Evolutionary conservation across 1,140 invertebrate species (phyloP), one percentile per base, ranked within the genome.

Genomic region (Leptinotarsa lineolata): DNA sequence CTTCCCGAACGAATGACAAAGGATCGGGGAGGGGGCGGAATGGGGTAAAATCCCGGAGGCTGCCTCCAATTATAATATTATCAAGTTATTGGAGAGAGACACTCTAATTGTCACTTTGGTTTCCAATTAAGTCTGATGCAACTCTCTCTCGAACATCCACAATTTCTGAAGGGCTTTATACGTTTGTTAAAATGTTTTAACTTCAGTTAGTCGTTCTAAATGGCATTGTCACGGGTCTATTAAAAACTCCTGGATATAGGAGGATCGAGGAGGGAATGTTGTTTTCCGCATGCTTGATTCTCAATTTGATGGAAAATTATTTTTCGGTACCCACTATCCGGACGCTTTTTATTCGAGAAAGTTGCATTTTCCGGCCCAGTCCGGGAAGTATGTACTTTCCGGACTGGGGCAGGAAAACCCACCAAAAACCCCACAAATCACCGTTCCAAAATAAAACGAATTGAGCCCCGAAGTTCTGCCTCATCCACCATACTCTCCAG

Each of bases 21-120:
- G n/a, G 48, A 18, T 4, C 48, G 15, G 22, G 67, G n/a, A 30
- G 64, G 69, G 68, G 72, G 67, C 61, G 64, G 61, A 59, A 74
- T 65, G 76, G 75, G 77, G 72, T 69, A 20, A 44, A 24, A 16
- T 59, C 76, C 72, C 63, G 67, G 59, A 69, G 78, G 75, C 72
- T 72, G 74, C 71, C 72, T 80, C 79, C 79, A 80, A 80, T 80
- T 80, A 80, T 78, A 80, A 80, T 77, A 80, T 80, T 80, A 80
- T 79, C 76, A 78, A 79, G 77, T 80, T 80, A 80, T 78, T 75
- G 74, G 75, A 76, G 78, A 75, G 79, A 80, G 77, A 78, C 77
- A 76, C 78, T 76, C 75, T 80, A 80, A 80, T 80, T 80, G 79
- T 80, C 79, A 80, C 79, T 80, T 78, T 76, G 79, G 79, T 78